Evolutionary conservation across 1,140 invertebrate genomes (phyloP).

Genomic region (Dermatophagoides farinae): DNA sequence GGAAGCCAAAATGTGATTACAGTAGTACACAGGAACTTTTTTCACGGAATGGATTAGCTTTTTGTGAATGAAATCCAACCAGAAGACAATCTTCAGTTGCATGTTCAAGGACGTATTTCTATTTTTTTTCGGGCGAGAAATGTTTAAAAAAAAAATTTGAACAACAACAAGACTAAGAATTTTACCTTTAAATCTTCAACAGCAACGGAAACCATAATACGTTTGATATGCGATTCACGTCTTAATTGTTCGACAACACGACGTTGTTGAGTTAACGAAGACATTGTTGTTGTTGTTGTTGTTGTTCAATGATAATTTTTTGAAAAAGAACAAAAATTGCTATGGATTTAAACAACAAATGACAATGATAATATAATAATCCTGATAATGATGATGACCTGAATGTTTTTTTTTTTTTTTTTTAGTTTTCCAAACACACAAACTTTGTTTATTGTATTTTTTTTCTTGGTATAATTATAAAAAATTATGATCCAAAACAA

Average conservation of each 20-base stretch:
- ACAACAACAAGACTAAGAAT: background rate
- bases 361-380: too few relatives aligned
- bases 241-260: slow-evolving; percentile 78
- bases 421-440: too few relatives aligned
- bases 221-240: slow-evolving; percentile 67
- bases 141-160: background rate
- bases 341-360: too few relatives aligned
- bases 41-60: slow-evolving; percentile 90
- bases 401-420: too few relatives aligned
- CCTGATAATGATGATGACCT: too few relatives aligned
- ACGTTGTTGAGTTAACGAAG: slow-evolving; percentile 70
- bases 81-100: slow-evolving; percentile 85
- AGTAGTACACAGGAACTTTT: slow-evolving; percentile 74
- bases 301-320: background rate
- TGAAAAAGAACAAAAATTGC: background rate
- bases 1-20: slow-evolving; percentile 23
- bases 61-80: slow-evolving; percentile 81
- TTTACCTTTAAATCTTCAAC: slow-evolving; percentile 63
- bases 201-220: slow-evolving; percentile 65
- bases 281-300: slow-evolving; percentile 29
- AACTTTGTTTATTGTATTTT: too few relatives aligned
- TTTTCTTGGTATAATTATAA: too few relatives aligned
- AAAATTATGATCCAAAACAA: too few relatives aligned
- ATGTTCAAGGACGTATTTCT: slow-evolving; percentile 71
- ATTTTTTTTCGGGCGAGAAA: too few relatives aligned